phyloP scores from a whole-genome alignment of 2,888 invertebrate genomes.

The Dasypogon diadema region DNA sequence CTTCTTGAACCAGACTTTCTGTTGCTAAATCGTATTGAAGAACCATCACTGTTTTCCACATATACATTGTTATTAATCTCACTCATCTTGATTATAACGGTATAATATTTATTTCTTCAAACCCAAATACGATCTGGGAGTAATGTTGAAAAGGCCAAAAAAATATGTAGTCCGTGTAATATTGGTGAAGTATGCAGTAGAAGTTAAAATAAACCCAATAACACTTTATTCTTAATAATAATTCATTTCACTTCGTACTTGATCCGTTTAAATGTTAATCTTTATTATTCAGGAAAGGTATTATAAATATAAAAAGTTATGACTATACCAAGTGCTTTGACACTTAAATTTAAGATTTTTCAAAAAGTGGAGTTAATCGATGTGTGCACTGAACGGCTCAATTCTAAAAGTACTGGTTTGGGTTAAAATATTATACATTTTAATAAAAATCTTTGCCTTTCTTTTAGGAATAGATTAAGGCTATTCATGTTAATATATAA shows the following conservation, averaged over 20 bases:
- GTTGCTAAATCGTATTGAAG: conserved; percentile 51
- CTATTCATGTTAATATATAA: too few relatives aligned
- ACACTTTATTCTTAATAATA: background rate
- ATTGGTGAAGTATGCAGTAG: conserved; percentile 16
- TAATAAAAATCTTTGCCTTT: too few relatives aligned
- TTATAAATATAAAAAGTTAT: background rate
- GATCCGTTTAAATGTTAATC: background rate
- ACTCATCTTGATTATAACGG: conserved; percentile 16
- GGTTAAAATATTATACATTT: too few relatives aligned
- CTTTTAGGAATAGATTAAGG: too few relatives aligned
- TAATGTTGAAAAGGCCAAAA: conserved; percentile 24
- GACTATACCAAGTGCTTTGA: background rate
- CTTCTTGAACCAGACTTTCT: conserved; percentile 30
- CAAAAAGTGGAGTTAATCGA: background rate
- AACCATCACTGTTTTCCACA: conserved; percentile 47
- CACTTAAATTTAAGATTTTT: background rate
- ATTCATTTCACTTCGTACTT: background rate
- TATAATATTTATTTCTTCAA: conserved; percentile 27
- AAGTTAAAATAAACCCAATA: background rate
- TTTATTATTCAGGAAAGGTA: background rate
- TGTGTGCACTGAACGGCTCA: background rate
- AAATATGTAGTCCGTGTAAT: conserved; percentile 16
- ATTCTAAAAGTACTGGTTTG: too few relatives aligned
- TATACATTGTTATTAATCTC: conserved; percentile 14
- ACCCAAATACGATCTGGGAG: conserved; percentile 19